Base-by-base conservation (phyloP, 2,113 vertebrate species). In the Ceyx margarethae region DNA sequence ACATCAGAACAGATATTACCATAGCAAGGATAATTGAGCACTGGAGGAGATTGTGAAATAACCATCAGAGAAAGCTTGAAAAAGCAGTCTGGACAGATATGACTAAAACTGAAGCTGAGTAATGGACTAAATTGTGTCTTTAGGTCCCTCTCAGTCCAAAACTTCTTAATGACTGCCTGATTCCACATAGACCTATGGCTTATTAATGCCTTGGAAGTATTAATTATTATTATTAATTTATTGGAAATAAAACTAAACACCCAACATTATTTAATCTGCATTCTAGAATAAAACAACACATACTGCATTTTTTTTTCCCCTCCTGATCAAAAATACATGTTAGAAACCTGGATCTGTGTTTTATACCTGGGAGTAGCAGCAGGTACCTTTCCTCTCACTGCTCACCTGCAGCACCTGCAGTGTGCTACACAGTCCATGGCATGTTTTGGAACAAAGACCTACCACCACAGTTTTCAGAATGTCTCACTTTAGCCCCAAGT, bases 1-100 rank as follows among this genome's bases (percentile, higher is more conserved):
- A 74, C 68, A 84, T 71, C 48, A 84, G 80, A 91, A 64, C 29
- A 95, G 48, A 81, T 14, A 15, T 83, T 86, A 88, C 31, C 72
- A 65, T 10, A 92, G 61, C 89, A 96, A 86, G 48, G 81, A 72
- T 86, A 89, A 93, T 15, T 78, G 69, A 83, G 69, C 57, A 90
- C 61, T 78, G 80, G 29, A 94, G 73, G 83, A 87, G 68, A 93
- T 68, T 91, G n/a, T 20, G 37, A 90, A 95, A 91, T 67, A 86
- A 22, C 51, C 22, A 71, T 23, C 21, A 62, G 25, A 73, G 29
- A 54, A 87, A 6, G 23, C 58, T 93, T 90, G 42, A 23, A 83
- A 87, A 93, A 79, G 73, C 8, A 85, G 37, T 42, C 46, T 85
- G 65, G 42, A 94, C 80, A 86, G 43, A 43, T 37, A 77, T 0